A percentile compares a stretch with the other conserved stretches of the same genome.
Evolutionary conservation across 2,797 vertebrate species (phyloP).

Genomic region (Anguilla megastoma): DNA sequence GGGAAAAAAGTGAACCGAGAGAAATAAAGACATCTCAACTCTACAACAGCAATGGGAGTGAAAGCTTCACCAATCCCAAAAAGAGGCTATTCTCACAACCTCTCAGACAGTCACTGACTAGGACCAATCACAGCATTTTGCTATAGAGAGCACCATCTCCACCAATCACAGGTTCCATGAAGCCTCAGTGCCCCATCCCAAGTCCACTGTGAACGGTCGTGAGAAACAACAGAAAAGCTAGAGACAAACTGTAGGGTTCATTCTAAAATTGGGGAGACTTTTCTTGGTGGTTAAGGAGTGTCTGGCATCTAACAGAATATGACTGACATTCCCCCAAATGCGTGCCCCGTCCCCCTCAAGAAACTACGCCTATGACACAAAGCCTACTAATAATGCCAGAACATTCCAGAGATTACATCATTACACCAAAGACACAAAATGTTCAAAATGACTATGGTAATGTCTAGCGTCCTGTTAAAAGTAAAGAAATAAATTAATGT

Average conservation of each 20-base stretch:
- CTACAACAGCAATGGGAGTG: no score
- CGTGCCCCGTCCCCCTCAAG: no score
- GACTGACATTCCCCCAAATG: background rate
- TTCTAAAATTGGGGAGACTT: no score
- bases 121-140: background rate
- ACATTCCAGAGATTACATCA: background rate
- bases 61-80: background rate
- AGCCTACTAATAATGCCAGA: no score
- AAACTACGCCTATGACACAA: no score
- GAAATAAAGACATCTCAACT: background rate
- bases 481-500: background rate
- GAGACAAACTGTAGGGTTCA: background rate
- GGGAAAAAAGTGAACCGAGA: background rate
- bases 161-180: background rate
- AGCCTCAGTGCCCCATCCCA: background rate
- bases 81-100: background rate
- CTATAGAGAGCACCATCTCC: background rate
- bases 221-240: background rate
- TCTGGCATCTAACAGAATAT: no score
- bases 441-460: background rate
- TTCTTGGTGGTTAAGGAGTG: no score
- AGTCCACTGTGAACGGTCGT: background rate
- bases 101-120: background rate
- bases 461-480: background rate
- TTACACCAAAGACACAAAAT: background rate